These are phyloP conservation scores for Xiphophorus birchmanni DNA, from an alignment of 2,797 vertebrate genomes.

Conservation along the genomic window DNA sequence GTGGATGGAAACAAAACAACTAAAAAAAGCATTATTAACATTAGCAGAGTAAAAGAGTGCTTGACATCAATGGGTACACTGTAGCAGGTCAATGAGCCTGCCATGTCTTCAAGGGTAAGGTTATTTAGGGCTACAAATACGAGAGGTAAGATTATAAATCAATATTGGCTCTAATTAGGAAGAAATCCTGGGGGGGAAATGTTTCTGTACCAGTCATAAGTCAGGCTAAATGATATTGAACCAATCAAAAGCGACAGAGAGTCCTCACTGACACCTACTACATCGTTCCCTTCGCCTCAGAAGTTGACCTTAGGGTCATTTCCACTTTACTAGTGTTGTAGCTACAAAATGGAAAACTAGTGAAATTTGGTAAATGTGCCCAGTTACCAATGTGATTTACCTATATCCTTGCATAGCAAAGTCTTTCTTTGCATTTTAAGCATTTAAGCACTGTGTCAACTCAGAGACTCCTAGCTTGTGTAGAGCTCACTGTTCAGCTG, in stretches of 20 bases:
- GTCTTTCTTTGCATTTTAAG: neutral
- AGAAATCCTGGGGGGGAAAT: neutral
- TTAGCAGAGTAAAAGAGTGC: neutral
- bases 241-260: neutral
- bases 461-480: neutral
- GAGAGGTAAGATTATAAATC: neutral
- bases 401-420: no score
- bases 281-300: neutral
- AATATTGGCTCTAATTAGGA: neutral
- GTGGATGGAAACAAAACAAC: neutral
- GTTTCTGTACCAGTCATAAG: neutral
- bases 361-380: neutral
- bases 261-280: neutral
- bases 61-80: neutral
- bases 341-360: neutral
- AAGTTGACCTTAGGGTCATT: neutral
- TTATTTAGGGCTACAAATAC: neutral
- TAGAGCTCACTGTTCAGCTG: neutral
- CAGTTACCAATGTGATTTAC: neutral
- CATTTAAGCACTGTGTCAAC: neutral
- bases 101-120: neutral
- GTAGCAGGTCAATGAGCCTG: neutral
- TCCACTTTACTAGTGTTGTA: neutral
- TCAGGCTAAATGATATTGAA: neutral
- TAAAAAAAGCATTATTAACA: neutral